phyloP scores from a whole-genome alignment of 1,140 invertebrate species.

The Drosophila yakuba region DNA sequence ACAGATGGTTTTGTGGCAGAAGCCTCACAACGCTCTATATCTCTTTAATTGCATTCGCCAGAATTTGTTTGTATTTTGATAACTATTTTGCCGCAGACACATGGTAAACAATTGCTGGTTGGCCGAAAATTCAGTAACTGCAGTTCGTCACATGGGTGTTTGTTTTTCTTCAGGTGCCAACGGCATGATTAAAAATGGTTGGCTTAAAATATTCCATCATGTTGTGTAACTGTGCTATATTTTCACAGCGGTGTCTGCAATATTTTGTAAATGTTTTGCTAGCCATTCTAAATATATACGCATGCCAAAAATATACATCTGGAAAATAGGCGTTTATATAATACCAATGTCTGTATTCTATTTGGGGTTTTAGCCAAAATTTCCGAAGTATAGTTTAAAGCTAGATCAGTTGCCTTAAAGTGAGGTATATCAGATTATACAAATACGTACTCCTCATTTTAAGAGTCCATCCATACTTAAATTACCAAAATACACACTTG shows the following conservation, averaged over 20 bases:
- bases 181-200: conserved; percentile 64
- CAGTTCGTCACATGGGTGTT: not conserved
- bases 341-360: not conserved
- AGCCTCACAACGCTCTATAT: not conserved
- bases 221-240: conserved; percentile 30
- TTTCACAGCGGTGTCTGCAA: conserved; percentile 26
- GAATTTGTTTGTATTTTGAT: conserved; percentile 49
- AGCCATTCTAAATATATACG: conserved; percentile 14
- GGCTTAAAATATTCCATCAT: conserved; percentile 49
- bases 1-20: not conserved
- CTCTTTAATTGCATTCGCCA: conserved; percentile 32
- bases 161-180: conserved; percentile 57
- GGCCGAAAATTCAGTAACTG: conserved; percentile 24
- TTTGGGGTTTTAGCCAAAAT: not conserved
- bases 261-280: not conserved
- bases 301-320: conserved; percentile 9
- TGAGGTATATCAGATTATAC: too few species aligned
- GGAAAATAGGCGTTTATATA: conserved; percentile 2
- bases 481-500: too few species aligned
- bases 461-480: too few species aligned
- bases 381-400: too few species aligned
- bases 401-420: too few species aligned
- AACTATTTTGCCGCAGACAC: conserved; percentile 43
- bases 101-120: conserved; percentile 33
- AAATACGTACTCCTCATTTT: too few species aligned